Base-by-base conservation (phyloP, 2,888 invertebrate genomes). In the Caenorhabditis imperialis region DNA sequence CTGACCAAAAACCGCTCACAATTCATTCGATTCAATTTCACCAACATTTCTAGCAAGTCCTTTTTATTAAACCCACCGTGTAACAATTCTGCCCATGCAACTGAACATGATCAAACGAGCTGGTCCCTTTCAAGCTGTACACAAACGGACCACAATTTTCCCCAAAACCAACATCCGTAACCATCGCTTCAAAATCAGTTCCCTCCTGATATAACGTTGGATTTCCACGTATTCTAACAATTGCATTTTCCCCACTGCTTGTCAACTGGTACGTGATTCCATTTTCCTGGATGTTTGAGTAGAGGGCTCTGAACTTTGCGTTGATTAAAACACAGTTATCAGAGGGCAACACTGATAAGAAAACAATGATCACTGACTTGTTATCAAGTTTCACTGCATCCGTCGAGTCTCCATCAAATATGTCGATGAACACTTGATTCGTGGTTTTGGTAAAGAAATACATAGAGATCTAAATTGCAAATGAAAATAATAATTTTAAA, bases 111-210 rank as follows among this genome's bases (percentile, higher is more conserved):
- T 14, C 23, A 14, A 10, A 14, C 3, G 20, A 27, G n/a, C 47
- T 45, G 4, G 38, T 18, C 3, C 14, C 10, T 23, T n/a, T 53
- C 40, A 63, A 22, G 18, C 54, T 51, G 27, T 72, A 53, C 7
- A 63, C 71, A 7, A 62, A 6, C 22, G 48, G 38, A 16, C 50
- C 71, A 40, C 71, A 71, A 7, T 33, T 20, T 7, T 30, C 3
- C 22, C 3, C 38, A 14, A 51, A 12, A 12, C 42, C 22, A 35
- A 63, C 35, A 44, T 71, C 71, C 2, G 71, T 71, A 1, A 71
- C 23, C 62, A 71, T 37, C 33, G 63, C 58, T 58, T 72, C 63
- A 18, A 72, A 72, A 54, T 72, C 72, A 16, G 45, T 30, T 4
- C 42, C 57, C 4, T 35, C 2, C 33, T 30, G 12, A 1, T 35